A percentile compares a stretch with the other conserved stretches of the same genome.
Evolutionary conservation across 2,113 vertebrate species (phyloP).

Genomic region (Helogale parvula): DNA sequence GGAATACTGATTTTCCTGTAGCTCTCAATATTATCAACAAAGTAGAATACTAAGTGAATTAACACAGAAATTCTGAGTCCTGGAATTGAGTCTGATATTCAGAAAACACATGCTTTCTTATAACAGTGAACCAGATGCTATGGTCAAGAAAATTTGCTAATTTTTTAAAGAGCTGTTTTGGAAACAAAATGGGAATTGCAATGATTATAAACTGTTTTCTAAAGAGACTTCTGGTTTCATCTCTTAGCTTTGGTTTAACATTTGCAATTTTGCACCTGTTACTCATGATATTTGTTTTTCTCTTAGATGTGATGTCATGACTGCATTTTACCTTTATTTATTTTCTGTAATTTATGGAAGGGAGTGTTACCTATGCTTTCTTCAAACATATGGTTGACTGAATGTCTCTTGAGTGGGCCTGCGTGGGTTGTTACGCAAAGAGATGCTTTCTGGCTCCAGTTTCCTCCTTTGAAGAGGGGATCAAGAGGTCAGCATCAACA

Average conservation of each 20-base stretch:
- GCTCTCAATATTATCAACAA: background rate
- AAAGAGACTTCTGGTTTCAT: slow-evolving; percentile 11
- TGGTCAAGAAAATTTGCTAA: slow-evolving; percentile 19
- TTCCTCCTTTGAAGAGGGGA: slow-evolving; percentile 44
- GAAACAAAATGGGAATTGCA: background rate
- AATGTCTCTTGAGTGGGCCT: background rate
- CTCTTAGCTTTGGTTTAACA: slow-evolving; percentile 21
- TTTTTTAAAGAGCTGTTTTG: slow-evolving; percentile 9
- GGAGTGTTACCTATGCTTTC: background rate
- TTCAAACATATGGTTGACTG: background rate
- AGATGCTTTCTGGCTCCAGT: slow-evolving; percentile 51
- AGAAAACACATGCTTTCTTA: background rate
- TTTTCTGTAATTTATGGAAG: slow-evolving; percentile 49
- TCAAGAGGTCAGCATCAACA: slow-evolving; percentile 29
- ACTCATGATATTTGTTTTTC: slow-evolving; percentile 35
- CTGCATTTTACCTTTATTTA: slow-evolving; percentile 39
- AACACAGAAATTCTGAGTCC: background rate
- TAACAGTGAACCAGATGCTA: background rate
- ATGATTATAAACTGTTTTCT: slow-evolving; percentile 19
- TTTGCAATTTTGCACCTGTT: background rate
- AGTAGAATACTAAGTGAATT: background rate
- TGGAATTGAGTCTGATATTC: background rate
- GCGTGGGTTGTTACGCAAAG: background rate
- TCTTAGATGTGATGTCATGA: slow-evolving; percentile 19
- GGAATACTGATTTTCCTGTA: background rate